These are phyloP conservation scores for Calameuta pallipes DNA, from an alignment of 2,888 invertebrate genomes.

Conservation along the genomic window DNA sequence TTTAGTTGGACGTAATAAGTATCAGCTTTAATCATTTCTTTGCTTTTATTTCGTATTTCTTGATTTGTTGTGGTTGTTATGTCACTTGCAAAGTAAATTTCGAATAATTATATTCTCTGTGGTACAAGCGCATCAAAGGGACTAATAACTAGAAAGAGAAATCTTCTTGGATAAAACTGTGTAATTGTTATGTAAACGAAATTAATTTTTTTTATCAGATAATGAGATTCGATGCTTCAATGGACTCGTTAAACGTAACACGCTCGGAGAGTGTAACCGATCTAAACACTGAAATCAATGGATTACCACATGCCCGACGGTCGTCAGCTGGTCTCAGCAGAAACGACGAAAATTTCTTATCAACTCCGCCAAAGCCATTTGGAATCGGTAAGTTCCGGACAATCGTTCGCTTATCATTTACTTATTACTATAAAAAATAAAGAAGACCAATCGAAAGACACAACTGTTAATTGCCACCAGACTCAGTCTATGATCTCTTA, in stretches of 20 bases:
- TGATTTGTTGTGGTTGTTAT: neutral
- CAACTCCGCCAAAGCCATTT: conserved; percentile 80
- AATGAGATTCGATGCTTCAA: conserved; percentile 83
- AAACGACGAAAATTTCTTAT: conserved; percentile 63
- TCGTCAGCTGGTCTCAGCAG: conserved; percentile 55
- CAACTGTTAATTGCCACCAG: neutral
- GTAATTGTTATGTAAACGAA: neutral
- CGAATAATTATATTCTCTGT: neutral
- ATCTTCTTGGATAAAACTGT: neutral
- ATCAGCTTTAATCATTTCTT: neutral
- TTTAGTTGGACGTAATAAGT: too few relatives aligned
- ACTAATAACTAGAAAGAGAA: neutral
- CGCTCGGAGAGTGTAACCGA: conserved; percentile 89
- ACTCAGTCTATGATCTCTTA: neutral
- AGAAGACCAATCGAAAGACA: neutral
- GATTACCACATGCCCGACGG: conserved; percentile 51
- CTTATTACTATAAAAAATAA: neutral
- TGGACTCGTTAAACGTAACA: conserved; percentile 81
- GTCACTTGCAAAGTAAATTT: neutral
- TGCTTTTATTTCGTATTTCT: neutral
- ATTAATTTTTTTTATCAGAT: conserved; percentile 69
- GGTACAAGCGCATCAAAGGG: neutral
- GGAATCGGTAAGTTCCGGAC: conserved; percentile 81
- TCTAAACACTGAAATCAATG: conserved; percentile 75
- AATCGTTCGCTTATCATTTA: conserved; percentile 63